These are phyloP conservation scores for Pseudorhombus dupliciocellatus DNA, from an alignment of 2,113 vertebrate genomes.

Conservation along the genomic window DNA sequence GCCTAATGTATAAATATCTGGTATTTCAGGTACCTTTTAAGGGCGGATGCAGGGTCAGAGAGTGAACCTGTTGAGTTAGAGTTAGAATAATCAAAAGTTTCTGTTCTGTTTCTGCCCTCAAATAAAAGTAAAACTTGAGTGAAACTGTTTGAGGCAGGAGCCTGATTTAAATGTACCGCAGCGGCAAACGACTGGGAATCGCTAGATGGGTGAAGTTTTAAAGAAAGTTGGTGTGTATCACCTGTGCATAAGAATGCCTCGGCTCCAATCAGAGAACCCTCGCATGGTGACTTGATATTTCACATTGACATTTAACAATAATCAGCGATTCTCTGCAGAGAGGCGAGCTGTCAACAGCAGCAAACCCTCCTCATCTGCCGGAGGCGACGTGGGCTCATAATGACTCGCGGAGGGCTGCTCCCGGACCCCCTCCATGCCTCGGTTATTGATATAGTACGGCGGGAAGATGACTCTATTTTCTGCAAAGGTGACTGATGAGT, in stretches of 20 bases:
- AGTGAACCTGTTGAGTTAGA: too few relatives aligned
- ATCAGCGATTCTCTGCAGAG: slow-evolving; percentile 55
- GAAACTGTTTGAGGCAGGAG: neutral
- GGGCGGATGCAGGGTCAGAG: too few relatives aligned
- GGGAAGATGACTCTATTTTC: slow-evolving; percentile 68
- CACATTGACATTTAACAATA: slow-evolving; percentile 74
- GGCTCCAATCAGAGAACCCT: slow-evolving; percentile 14
- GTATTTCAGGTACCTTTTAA: too few relatives aligned
- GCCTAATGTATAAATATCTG: too few relatives aligned
- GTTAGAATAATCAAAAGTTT: too few relatives aligned
- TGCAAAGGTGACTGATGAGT: slow-evolving; percentile 61
- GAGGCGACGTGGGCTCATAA: slow-evolving; percentile 56
- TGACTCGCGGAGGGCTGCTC: slow-evolving; percentile 65
- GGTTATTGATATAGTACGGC: slow-evolving; percentile 69
- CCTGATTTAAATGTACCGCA: neutral
- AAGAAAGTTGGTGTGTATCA: slow-evolving; percentile 40
- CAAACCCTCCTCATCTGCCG: slow-evolving; percentile 56
- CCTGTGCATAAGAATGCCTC: slow-evolving; percentile 33
- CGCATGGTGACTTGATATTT: slow-evolving; percentile 60
- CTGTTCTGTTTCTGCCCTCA: too few relatives aligned
- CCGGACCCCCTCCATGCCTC: slow-evolving; percentile 48
- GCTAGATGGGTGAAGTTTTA: slow-evolving; percentile 20
- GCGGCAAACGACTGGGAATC: neutral
- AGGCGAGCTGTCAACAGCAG: slow-evolving; percentile 57
- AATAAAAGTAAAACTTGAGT: neutral